Evolutionary conservation across 2,888 invertebrate genomes (phyloP).

Genomic region (Dynastes hyllus): DNA sequence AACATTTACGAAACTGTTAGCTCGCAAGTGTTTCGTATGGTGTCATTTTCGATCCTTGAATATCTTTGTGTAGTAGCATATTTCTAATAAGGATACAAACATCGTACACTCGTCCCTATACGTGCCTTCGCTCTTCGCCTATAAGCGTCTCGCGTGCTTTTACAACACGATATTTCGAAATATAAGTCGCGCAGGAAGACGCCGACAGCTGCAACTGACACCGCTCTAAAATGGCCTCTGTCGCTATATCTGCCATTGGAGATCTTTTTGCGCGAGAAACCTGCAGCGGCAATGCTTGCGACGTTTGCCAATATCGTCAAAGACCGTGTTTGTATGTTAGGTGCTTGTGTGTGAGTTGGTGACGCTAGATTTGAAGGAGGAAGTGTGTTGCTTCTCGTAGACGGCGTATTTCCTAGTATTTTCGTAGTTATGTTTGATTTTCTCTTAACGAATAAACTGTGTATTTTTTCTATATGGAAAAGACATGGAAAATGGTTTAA

Average conservation of each 20-base stretch:
- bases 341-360: too few species aligned
- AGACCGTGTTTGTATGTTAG: neutral
- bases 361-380: too few species aligned
- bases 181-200: conserved; percentile 32
- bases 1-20: conserved; percentile 4
- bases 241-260: conserved; percentile 8
- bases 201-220: conserved; percentile 44
- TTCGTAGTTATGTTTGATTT: too few species aligned
- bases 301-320: conserved; percentile 23
- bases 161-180: conserved; percentile 22
- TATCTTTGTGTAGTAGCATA: neutral
- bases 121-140: too few species aligned
- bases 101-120: neutral
- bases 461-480: too few species aligned
- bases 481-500: too few species aligned
- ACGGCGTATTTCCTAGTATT: too few species aligned
- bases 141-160: neutral
- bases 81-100: conserved; percentile 7
- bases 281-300: neutral
- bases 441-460: too few species aligned
- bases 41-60: conserved; percentile 4
- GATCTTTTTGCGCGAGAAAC: conserved; percentile 9
- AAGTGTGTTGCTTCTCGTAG: too few species aligned
- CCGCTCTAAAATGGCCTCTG: conserved; percentile 34
- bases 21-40: conserved; percentile 6